Conservation (phyloP, 2,888 invertebrate genomes). For the Rosalia funebris region DNA sequence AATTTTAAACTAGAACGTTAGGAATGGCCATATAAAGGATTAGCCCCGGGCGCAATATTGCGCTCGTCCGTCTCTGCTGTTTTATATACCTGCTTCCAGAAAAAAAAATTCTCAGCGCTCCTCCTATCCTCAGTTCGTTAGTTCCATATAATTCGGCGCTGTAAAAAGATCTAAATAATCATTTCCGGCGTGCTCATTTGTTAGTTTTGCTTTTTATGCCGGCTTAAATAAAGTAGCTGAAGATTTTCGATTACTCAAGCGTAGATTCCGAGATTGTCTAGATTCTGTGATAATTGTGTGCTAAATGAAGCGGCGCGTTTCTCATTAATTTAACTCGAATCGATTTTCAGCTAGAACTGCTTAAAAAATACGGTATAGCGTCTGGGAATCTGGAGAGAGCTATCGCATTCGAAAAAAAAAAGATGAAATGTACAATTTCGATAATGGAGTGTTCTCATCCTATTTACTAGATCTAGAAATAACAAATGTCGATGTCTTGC, state of each 20-base stretch:
- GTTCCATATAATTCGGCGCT: conserved; percentile 17
- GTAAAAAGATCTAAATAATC: conserved; percentile 14
- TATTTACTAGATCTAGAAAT: no score
- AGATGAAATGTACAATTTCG: no score
- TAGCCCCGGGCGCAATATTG: no score
- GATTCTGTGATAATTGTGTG: conserved; percentile 11
- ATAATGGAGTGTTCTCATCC: no score
- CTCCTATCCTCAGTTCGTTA: conserved; percentile 17
- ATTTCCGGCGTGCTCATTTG: conserved; percentile 18
- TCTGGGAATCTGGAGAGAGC: not conserved
- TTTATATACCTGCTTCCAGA: no score
- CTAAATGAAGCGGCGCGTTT: conserved; percentile 8
- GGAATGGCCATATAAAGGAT: no score
- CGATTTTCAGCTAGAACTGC: conserved; percentile 6
- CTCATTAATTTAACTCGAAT: conserved; percentile 10
- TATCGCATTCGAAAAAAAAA: no score
- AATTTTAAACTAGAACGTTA: no score
- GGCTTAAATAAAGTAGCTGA: conserved; percentile 3
- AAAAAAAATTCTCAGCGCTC: not conserved
- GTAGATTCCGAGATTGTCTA: conserved; percentile 5
- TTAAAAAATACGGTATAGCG: not conserved
- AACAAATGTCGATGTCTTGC: no score
- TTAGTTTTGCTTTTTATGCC: conserved; percentile 5
- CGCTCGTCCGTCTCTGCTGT: no score
- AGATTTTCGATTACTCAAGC: conserved; percentile 16